Base-by-base conservation (phyloP, 2,113 vertebrate species). In the Bagarius yarrelli region DNA sequence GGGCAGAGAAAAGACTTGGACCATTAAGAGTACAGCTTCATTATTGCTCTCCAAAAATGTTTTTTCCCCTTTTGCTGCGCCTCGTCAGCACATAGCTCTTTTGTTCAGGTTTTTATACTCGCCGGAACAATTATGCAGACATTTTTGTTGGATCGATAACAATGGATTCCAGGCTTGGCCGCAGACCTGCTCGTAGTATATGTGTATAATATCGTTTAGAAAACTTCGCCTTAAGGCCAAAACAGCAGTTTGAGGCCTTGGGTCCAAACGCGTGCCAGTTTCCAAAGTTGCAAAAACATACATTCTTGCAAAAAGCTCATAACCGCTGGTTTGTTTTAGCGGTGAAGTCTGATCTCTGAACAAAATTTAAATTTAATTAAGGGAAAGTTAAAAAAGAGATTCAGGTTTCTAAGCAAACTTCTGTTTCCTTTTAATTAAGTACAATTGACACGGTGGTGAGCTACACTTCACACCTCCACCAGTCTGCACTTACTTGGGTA, bases 401-500 rank as follows among this genome's bases (percentile, higher is more conserved):
- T 89, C 84, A 40, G 30, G 79, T 86, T 85, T 83, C 85, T 83
- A 81, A 82, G 56, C 77, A 86, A 80, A 87, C 71, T 81, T 11
- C 78, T 63, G 64, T 66, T 44, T 73, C 73, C 34, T 67, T 77
- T 82, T 79, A 83, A 80, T 78, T 85, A 83, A 83, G 76, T 83
- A 81, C 57, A 82, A 77, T 82, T 80, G 86, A 88, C 71, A 88
- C 60, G 69, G 77, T 82, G 83, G 87, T 23, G 83, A 56, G 86
- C 87, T 82, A 86, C 84, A 88, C 88, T 91, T 92, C 90, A 91
- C 91, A 93, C 89, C 61, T 90, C 81, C 57, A 81, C 88, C 83
- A 64, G 79, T 79, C n/a, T 25, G 84, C 77, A 44, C 75, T n/a
- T 55, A 83, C 67, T 34, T 47, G 69, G 71, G 71, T 44, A 66